Conservation (phyloP, 2,888 invertebrate genomes). For the Helleia helle region DNA sequence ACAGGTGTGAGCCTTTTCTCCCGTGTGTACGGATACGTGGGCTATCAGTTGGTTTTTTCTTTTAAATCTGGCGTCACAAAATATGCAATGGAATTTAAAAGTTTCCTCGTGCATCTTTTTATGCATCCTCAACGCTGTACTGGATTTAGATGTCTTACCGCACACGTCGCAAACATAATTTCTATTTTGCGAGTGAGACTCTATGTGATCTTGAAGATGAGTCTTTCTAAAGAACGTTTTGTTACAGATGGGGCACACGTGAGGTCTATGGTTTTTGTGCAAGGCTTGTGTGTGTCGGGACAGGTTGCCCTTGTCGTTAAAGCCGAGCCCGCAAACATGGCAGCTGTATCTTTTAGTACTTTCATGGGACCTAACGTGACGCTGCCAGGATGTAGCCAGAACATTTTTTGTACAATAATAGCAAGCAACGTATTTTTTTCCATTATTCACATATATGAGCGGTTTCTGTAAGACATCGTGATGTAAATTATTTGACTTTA, state of each 20-base stretch:
- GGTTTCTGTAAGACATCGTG: conserved; percentile 10
- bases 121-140: conserved; percentile 68
- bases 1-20: conserved; percentile 69
- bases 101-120: conserved; percentile 43
- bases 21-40: conserved; percentile 71
- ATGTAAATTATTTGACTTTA: background rate
- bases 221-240: conserved; percentile 60
- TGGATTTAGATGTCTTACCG: conserved; percentile 65
- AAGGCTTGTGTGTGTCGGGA: conserved; percentile 63
- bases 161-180: conserved; percentile 71
- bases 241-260: conserved; percentile 58
- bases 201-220: conserved; percentile 64
- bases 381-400: conserved; percentile 39
- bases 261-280: conserved; percentile 60
- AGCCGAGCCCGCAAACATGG: conserved; percentile 65
- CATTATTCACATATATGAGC: conserved; percentile 20
- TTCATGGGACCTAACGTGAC: conserved; percentile 61
- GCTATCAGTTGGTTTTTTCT: conserved; percentile 66
- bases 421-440: conserved; percentile 38
- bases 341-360: conserved; percentile 57
- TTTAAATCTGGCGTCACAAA: conserved; percentile 71
- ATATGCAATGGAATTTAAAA: conserved; percentile 48
- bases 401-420: conserved; percentile 46
- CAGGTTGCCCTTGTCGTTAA: conserved; percentile 61
- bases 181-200: conserved; percentile 52